Percentiles rank a stretch among this genome's conserved stretches.
phyloP scores from a whole-genome alignment of 2,797 vertebrate species.

The Fratercula arctica region DNA sequence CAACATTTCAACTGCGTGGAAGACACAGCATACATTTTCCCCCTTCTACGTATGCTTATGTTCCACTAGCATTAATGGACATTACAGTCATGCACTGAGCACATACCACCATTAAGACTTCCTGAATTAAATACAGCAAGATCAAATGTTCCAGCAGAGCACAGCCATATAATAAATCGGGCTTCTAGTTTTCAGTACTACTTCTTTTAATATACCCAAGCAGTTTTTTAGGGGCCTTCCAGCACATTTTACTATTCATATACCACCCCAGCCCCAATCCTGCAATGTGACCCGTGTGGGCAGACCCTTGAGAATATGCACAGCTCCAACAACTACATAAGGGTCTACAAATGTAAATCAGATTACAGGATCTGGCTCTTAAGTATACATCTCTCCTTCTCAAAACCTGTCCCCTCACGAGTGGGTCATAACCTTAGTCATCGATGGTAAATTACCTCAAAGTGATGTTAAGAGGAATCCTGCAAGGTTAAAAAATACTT shows the following conservation, averaged over 20 bases:
- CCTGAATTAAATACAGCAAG: constrained; percentile 64
- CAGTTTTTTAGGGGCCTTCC: neutral
- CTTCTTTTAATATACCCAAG: constrained; percentile 6
- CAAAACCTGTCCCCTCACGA: neutral
- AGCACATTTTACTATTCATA: neutral
- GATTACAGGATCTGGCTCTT: neutral
- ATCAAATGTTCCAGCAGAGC: constrained; percentile 40
- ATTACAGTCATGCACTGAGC: constrained; percentile 26
- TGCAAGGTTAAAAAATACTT: neutral
- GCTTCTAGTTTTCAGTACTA: constrained; percentile 30
- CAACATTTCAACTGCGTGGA: neutral
- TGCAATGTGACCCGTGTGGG: neutral
- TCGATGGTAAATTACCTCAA: neutral
- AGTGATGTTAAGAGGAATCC: neutral
- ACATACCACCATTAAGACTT: constrained; percentile 24
- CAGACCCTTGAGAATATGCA: neutral
- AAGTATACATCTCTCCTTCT: neutral
- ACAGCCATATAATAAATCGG: constrained; percentile 11
- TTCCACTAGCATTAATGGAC: constrained; percentile 49
- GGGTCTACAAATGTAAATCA: neutral
- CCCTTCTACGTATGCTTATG: neutral
- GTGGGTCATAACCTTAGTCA: neutral
- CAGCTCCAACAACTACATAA: neutral
- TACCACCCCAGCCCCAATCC: neutral
- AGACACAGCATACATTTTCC: neutral